Conservation (phyloP, 2,888 invertebrate genomes). For the Graphium colonna region DNA sequence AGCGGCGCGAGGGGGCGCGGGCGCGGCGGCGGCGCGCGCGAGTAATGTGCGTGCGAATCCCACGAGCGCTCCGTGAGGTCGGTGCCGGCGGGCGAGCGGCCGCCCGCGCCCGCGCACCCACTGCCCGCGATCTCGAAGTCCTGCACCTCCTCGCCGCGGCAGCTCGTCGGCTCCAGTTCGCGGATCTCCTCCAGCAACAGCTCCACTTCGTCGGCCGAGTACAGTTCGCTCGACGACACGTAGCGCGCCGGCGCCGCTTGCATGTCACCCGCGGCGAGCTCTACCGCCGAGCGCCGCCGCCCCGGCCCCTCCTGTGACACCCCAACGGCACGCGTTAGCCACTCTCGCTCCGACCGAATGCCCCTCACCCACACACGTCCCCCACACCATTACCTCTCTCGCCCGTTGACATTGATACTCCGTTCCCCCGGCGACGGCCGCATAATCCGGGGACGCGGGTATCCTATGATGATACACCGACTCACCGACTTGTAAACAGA, state of each 20-base stretch:
- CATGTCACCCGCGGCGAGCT: conserved; percentile 64
- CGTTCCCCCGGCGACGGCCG: conserved; percentile 43
- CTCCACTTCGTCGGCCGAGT: conserved; percentile 78
- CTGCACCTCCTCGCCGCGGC: conserved; percentile 74
- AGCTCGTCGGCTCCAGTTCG: conserved; percentile 76
- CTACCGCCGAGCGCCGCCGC: conserved; percentile 58
- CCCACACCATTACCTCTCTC: conserved; percentile 44
- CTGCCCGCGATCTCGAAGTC: conserved; percentile 80
- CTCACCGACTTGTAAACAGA: conserved; percentile 52
- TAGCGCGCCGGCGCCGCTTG: conserved; percentile 76
- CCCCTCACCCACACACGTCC: conserved; percentile 14
- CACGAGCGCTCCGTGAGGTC: conserved; percentile 72
- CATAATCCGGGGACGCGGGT: conserved; percentile 46
- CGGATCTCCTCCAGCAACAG: conserved; percentile 76
- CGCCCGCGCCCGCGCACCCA: conserved; percentile 64
- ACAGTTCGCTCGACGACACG: conserved; percentile 78
- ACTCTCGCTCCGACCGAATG: conserved; percentile 36
- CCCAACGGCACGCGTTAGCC: conserved; percentile 41
- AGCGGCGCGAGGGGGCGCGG: conserved; percentile 65
- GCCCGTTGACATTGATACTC: conserved; percentile 50
- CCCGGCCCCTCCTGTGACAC: conserved; percentile 53
- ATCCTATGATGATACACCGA: conserved; percentile 37
- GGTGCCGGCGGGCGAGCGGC: conserved; percentile 69
- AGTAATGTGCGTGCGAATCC: conserved; percentile 77
- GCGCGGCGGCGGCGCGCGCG: conserved; percentile 58